Evolutionary conservation across 2,797 vertebrate species (phyloP), one percentile per base, ranked within the genome.

Genomic region (Florisuga fusca): DNA sequence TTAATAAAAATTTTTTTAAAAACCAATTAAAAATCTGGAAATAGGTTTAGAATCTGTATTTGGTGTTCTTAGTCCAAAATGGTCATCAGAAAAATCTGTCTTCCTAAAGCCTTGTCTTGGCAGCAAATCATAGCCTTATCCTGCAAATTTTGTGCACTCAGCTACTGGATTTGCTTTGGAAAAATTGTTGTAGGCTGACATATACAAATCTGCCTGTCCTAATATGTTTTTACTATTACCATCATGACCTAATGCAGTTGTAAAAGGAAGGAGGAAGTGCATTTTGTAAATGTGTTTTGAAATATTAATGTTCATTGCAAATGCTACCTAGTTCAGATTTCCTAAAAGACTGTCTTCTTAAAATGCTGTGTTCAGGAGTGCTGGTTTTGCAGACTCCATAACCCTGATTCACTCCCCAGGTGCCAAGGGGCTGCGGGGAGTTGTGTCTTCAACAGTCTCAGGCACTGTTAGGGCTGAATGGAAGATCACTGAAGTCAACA

Each of bases 211-310:
- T 73, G 27, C 69, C 34, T 19, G 61, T 46, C 15, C 34, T 34
- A 27, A 0, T 48, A n/a, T 23, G 8, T 31, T 94, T 95, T 64
- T n/a, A 50, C 12, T 66, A 23, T 62, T 86, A 51, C 17, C 27
- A 6, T 74, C 6, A 3, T 55, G 48, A 45, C 71, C 45, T 93
- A 86, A 90, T 67, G 89, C 27, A 66, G n/a, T 29, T 41, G 34
- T 62, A 73, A 84, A 87, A 73, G 46, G 38, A 89, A 87, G n/a
- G n/a, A 79, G 58, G 72, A 81, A 84, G 18, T 67, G 34, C 68
- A 63, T 92, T 92, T 93, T 89, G 53, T 84, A 82, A 81, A 79
- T 59, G 17, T 45, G 8, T 87, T 90, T 63, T 94, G 75, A 79
- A 94, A 82, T 92, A 93, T 80, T 96, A 12, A 66, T 58, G 69